Base-by-base conservation (phyloP, 2,113 vertebrate genomes). In the Numida meleagris region DNA sequence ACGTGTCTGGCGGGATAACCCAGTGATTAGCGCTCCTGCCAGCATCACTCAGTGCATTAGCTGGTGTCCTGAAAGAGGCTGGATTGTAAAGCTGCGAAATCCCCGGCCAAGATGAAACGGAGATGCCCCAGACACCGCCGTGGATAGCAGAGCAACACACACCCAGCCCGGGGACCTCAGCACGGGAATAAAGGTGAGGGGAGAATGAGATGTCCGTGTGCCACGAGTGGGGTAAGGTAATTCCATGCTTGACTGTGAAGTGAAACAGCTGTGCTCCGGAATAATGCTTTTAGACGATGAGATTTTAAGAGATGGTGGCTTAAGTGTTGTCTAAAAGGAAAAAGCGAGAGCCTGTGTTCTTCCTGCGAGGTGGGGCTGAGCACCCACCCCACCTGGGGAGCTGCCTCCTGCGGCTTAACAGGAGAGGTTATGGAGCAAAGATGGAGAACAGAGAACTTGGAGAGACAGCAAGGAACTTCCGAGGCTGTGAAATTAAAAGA, bases 1-100 rank as follows among this genome's bases (percentile, higher is more conserved):
- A 88, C 21, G 67, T 82, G 93, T 95, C 93, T 97, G 96, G 93
- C 8, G 57, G 93, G 93, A 80, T 93, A 95, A 94, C 91, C 82
- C 40, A 0, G 87, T 7, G 29, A 85, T 91, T 55, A 91, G 77
- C 3, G 53, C 74, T 62, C 33, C 5, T 92, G 91, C 92, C 92
- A 96, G 87, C 85, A 77, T 3, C 80, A 34, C 1, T 1, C 61
- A 79, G 46, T n/a, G 70, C 87, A 91, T 80, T 46, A 88, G 46
- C 4, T 21, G 3, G 68, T 14, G 82, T 77, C 79, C 94, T 83
- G 34, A 77, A 88, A 92, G 82, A 83, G 78, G 31, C 72, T 89
- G 93, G 57, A 18, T 3, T 61, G 79, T 45, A 71, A 80, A 89
- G 61, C 90, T 90, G 67, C 0, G 0, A 65, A 74, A 59, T 38